Evolutionary conservation across 2,113 vertebrate species (phyloP).

Genomic region (Serilophus lunatus): DNA sequence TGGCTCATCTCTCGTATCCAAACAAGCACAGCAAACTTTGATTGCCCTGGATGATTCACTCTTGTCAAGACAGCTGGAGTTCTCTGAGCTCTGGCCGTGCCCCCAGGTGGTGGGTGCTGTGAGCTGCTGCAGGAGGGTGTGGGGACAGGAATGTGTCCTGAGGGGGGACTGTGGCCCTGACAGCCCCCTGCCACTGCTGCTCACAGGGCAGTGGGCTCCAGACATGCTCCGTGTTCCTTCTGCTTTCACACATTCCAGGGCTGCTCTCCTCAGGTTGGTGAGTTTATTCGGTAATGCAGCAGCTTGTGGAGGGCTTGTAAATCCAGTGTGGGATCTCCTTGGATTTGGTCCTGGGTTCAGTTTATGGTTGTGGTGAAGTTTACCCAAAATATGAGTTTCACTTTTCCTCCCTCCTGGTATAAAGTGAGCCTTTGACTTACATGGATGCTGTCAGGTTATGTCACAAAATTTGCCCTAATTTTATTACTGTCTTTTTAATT

Average conservation of each 20-base stretch:
- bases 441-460: not conserved
- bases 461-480: not conserved
- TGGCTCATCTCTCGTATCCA: constrained; percentile 45
- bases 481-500: no score
- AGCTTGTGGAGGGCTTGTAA: not conserved
- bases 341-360: not conserved
- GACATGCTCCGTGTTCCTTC: not conserved
- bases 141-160: fast-evolving
- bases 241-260: not conserved
- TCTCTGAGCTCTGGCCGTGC: not conserved
- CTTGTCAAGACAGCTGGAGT: not conserved
- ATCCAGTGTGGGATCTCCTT: not conserved
- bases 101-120: fast-evolving
- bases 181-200: not conserved
- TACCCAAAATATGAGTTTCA: not conserved
- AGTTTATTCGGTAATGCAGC: not conserved
- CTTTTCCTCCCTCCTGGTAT: not conserved
- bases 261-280: not conserved
- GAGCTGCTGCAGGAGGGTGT: not conserved
- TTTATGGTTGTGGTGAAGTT: not conserved
- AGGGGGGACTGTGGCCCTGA: not conserved
- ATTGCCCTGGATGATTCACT: constrained; percentile 24
- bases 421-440: not conserved
- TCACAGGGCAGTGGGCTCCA: not conserved
- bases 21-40: constrained; percentile 53